Conservation (phyloP, 92 coral and sea anemone species). For the Palythoa grandis region DNA sequence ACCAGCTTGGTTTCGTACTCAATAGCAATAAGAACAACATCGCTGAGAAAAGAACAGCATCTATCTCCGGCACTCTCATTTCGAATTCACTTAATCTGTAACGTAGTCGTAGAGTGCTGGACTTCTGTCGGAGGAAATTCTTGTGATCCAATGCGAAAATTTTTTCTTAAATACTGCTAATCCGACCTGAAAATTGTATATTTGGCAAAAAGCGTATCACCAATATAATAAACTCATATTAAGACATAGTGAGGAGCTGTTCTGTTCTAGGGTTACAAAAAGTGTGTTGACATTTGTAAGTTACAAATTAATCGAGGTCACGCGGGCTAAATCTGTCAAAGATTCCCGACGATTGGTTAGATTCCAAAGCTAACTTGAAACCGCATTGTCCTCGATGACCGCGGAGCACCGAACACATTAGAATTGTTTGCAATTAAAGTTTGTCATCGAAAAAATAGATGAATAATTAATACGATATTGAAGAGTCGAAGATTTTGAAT, state of each 20-base stretch:
- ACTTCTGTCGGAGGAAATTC: neutral
- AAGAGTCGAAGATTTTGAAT: neutral
- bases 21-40: neutral
- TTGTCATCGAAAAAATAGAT: constrained; percentile 6
- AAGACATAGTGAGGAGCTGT: neutral
- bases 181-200: neutral
- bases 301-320: constrained; percentile 36
- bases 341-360: constrained; percentile 16
- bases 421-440: neutral
- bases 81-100: neutral
- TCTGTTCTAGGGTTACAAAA: constrained; percentile 27
- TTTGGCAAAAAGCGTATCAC: neutral
- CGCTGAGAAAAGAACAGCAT: constrained; percentile 11
- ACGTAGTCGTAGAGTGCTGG: no score
- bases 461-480: constrained; percentile 2
- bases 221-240: neutral
- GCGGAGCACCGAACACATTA: neutral
- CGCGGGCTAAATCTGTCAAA: constrained; percentile 8
- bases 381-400: neutral
- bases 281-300: constrained; percentile 33
- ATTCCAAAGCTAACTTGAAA: constrained; percentile 8
- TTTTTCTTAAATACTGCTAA: neutral
- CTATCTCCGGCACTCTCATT: neutral
- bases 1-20: neutral
- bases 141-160: neutral